Percentiles rank a stretch among this genome's conserved stretches.
These are phyloP conservation scores for Rotaria socialis DNA, from an alignment of 2,888 invertebrate genomes.

Conservation along the genomic window DNA sequence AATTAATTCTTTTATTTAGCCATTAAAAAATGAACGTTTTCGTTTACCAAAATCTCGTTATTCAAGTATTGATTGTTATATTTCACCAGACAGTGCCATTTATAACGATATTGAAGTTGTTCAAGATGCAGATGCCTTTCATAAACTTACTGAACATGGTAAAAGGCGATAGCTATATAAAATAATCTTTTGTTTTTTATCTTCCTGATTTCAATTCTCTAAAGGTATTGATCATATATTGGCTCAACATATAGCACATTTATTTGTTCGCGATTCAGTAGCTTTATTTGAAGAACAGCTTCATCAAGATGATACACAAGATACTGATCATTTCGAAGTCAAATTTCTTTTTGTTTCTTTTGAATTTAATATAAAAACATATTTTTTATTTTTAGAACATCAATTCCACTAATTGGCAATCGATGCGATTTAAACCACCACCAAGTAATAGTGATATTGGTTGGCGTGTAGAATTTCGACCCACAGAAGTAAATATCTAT, in stretches of 20 bases:
- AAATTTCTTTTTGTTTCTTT: slow-evolving; percentile 36
- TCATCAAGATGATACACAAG: slow-evolving; percentile 82
- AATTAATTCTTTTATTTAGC: slow-evolving; percentile 51
- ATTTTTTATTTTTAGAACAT: slow-evolving; percentile 69
- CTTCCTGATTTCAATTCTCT: slow-evolving; percentile 38
- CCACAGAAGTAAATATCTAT: slow-evolving; percentile 56
- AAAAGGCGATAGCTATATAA: slow-evolving; percentile 40
- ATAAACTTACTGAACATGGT: slow-evolving; percentile 74
- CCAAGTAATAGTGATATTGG: slow-evolving; percentile 81
- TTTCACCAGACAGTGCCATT: slow-evolving; percentile 78
- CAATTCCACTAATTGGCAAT: slow-evolving; percentile 98
- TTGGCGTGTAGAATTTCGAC: slow-evolving; percentile 98
- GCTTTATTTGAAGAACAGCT: slow-evolving; percentile 90
- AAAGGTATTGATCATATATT: slow-evolving; percentile 79
- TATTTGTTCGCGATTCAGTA: slow-evolving; percentile 93
- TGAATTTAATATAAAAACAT: not conserved
- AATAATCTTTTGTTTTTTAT: slow-evolving; percentile 6
- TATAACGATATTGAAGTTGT: slow-evolving; percentile 89
- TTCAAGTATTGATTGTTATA: slow-evolving; percentile 92
- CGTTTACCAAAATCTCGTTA: slow-evolving; percentile 77
- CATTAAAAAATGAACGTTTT: slow-evolving; percentile 57
- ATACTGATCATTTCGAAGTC: slow-evolving; percentile 97
- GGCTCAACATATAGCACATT: slow-evolving; percentile 90
- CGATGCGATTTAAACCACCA: slow-evolving; percentile 74
- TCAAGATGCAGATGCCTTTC: slow-evolving; percentile 77